These are phyloP conservation scores for Melanargia galathea DNA, from an alignment of 2,888 invertebrate genomes.

Conservation along the genomic window DNA sequence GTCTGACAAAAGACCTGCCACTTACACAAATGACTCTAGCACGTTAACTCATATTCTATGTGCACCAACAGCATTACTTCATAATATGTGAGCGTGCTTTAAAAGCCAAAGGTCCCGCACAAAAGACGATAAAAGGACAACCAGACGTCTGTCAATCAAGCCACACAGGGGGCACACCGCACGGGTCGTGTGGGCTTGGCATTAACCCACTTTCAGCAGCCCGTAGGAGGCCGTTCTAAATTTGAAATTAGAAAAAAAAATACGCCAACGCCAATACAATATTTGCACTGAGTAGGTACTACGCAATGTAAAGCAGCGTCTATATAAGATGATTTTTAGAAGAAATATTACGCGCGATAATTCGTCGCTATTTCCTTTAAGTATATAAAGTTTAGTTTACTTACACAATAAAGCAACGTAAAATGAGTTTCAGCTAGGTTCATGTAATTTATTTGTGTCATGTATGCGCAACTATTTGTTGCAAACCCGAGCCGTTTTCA, in stretches of 20 bases:
- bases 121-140: constrained; percentile 31
- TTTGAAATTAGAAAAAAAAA: constrained; percentile 65
- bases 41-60: neutral
- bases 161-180: too few species aligned
- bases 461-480: neutral
- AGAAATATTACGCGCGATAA: neutral
- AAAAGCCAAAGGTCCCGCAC: constrained; percentile 18
- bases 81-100: neutral
- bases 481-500: neutral
- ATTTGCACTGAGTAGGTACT: constrained; percentile 52
- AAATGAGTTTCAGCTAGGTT: neutral
- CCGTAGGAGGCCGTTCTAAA: constrained; percentile 78
- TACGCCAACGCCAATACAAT: constrained; percentile 52
- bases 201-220: constrained; percentile 74
- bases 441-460: neutral
- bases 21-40: neutral
- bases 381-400: neutral
- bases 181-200: constrained; percentile 75
- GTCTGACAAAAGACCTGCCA: neutral
- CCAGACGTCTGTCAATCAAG: constrained; percentile 61
- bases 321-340: neutral
- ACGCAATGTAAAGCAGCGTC: constrained; percentile 49
- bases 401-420: neutral
- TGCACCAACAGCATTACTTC: neutral
- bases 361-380: neutral